A percentile compares a stretch with the other conserved stretches of the same genome.
Evolutionary conservation across 2,797 vertebrate species (phyloP).

Genomic region (Prunella strophiata): DNA sequence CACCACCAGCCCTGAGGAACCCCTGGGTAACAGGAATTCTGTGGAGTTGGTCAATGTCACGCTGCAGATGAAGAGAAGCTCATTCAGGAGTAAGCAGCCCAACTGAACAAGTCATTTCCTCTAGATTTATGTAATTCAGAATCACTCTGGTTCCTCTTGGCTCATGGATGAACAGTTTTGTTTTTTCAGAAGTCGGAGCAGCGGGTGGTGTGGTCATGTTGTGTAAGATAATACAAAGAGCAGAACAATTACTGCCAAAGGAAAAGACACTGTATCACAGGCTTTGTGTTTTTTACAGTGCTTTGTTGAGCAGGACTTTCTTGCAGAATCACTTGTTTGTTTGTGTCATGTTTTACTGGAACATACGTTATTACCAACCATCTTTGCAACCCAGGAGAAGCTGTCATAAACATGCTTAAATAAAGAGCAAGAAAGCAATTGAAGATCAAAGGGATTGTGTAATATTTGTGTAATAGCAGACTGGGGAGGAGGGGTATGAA

Average conservation of each 20-base stretch:
- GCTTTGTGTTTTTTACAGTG: not conserved
- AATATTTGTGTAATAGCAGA: not conserved
- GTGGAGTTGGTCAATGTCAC: not conserved
- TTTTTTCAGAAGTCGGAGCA: conserved; percentile 33
- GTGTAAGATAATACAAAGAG: conserved; percentile 52
- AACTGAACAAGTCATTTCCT: not conserved
- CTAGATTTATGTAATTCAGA: not conserved
- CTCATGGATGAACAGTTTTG: conserved; percentile 27
- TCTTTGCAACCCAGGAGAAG: not conserved
- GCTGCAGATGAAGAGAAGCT: not conserved
- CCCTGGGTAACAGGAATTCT: not conserved
- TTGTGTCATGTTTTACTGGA: conserved; percentile 25
- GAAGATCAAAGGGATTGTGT: not conserved
- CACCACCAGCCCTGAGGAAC: not conserved
- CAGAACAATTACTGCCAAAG: conserved; percentile 50
- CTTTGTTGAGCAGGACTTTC: not conserved
- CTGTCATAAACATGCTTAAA: not conserved
- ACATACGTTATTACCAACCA: not conserved
- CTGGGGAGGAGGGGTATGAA: not conserved
- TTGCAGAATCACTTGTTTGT: conserved; percentile 28
- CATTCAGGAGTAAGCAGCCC: not conserved
- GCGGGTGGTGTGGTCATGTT: conserved; percentile 47
- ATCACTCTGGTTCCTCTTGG: conserved; percentile 27
- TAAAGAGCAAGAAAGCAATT: not conserved
- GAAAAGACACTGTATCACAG: not conserved